A percentile compares a stretch with the other conserved stretches of the same genome.
These are phyloP conservation scores for Beroe forskalii DNA, from an alignment of 37 sponge, comb jelly and placozoan species.

Conservation along the genomic window DNA sequence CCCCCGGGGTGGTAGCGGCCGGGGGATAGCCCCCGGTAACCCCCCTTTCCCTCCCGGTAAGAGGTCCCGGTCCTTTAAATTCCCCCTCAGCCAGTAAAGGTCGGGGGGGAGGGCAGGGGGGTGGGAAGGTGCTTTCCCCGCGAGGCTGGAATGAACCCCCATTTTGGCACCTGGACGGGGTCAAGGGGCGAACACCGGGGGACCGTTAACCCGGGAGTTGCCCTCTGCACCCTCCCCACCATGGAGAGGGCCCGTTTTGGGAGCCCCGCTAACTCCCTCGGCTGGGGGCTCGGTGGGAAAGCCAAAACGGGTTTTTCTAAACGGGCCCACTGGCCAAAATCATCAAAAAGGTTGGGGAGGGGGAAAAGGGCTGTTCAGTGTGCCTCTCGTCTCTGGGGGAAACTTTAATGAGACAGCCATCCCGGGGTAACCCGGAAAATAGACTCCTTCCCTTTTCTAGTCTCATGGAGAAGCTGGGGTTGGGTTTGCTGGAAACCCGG, in stretches of 20 bases:
- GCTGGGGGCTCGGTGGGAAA: background rate
- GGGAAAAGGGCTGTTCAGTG: slow-evolving; percentile 50
- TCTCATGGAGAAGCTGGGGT: background rate
- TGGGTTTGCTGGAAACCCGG: background rate
- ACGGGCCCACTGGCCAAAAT: background rate
- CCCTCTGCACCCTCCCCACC: background rate
- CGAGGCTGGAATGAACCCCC: background rate
- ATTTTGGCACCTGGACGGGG: background rate
- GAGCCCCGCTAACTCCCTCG: background rate
- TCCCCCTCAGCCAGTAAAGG: background rate
- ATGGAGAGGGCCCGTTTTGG: background rate
- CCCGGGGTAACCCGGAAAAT: background rate
- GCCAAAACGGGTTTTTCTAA: background rate
- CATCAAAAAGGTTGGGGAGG: background rate
- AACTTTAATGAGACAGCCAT: background rate
- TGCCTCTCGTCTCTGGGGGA: background rate
- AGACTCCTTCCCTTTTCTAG: background rate
- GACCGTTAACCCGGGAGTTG: background rate
- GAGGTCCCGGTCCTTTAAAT: background rate
- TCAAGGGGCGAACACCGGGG: background rate
- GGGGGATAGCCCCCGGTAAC: background rate
- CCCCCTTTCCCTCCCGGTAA: background rate
- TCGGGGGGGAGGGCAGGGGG: background rate
- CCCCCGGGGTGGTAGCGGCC: background rate
- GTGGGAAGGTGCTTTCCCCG: background rate